Conservation (phyloP, 2,797 vertebrate species). For the Gallinago stenura region DNA sequence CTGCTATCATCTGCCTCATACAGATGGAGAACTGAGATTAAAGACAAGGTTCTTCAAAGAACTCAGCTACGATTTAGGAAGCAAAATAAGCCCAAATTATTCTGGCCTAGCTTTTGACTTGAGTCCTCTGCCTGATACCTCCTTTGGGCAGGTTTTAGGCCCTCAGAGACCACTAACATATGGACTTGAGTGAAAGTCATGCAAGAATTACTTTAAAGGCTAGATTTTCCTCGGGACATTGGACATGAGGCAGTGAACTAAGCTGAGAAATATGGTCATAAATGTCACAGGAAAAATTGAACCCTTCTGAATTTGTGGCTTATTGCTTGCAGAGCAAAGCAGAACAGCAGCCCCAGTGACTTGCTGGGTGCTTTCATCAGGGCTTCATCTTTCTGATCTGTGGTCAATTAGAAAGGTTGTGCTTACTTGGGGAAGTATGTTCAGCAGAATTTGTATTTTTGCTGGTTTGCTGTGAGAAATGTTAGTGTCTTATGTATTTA, state of each 20-base stretch:
- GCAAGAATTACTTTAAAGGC: not conserved
- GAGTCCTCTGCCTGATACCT: not conserved
- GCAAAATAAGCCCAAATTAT: not conserved
- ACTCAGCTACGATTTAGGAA: not conserved
- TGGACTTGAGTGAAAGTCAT: not conserved
- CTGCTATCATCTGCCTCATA: not conserved
- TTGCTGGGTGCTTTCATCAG: not conserved
- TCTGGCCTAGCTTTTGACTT: not conserved
- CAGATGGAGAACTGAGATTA: not conserved
- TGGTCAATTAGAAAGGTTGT: not conserved
- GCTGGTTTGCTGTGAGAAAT: not conserved
- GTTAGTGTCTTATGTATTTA: not conserved
- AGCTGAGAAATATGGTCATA: not conserved
- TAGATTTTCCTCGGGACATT: not conserved
- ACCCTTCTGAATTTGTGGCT: not conserved
- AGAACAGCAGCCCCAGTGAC: not conserved
- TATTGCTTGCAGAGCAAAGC: not conserved
- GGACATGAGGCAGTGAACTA: not conserved
- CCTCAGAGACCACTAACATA: not conserved
- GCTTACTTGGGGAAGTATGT: not conserved
- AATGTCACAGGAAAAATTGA: not conserved
- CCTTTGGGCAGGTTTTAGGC: not conserved
- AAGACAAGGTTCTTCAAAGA: not conserved
- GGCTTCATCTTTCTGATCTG: not conserved
- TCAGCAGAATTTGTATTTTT: not conserved